A percentile compares a stretch with the other conserved stretches of the same genome.
Conservation (phyloP, 92 coral and sea anemone species). For the Siderastrea siderea region DNA sequence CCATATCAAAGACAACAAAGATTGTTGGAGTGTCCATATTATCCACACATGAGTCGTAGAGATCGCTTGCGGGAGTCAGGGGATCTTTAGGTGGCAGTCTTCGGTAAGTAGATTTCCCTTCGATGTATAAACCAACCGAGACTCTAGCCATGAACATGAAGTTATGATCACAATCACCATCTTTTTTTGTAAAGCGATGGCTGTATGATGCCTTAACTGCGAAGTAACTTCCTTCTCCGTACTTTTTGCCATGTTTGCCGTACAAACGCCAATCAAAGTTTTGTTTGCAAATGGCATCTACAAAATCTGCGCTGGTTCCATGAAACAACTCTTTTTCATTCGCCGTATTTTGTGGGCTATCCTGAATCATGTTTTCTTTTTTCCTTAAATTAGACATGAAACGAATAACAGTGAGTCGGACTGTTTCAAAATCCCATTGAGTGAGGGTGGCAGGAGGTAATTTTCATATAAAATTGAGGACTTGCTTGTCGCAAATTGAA, state of each 20-base stretch:
- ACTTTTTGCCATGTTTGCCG: conserved; percentile 82
- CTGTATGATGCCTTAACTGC: conserved; percentile 77
- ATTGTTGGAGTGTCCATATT: conserved; percentile 55
- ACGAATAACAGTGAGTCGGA: too few relatives aligned
- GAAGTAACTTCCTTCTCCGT: conserved; percentile 92
- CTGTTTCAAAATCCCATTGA: too few relatives aligned
- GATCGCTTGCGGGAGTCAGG: conserved; percentile 62
- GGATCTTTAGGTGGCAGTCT: conserved; percentile 83
- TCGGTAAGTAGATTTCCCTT: conserved; percentile 42
- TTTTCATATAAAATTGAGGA: too few relatives aligned
- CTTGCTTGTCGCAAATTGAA: too few relatives aligned
- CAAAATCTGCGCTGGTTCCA: conserved; percentile 75
- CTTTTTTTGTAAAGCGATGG: conserved; percentile 53
- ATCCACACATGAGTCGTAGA: conserved; percentile 85
- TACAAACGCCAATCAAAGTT: conserved; percentile 92
- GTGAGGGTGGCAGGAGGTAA: too few relatives aligned
- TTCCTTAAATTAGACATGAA: not conserved
- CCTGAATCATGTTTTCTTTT: not conserved
- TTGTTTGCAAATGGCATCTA: conserved; percentile 86
- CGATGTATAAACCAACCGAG: conserved; percentile 75
- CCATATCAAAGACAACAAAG: conserved; percentile 84
- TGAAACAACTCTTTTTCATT: conserved; percentile 65
- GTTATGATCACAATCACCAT: not conserved
- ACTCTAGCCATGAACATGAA: conserved; percentile 86
- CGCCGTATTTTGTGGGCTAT: not conserved